These are phyloP conservation scores for Herpailurus yagouaroundi DNA, from an alignment of 2,113 vertebrate genomes.

Conservation along the genomic window DNA sequence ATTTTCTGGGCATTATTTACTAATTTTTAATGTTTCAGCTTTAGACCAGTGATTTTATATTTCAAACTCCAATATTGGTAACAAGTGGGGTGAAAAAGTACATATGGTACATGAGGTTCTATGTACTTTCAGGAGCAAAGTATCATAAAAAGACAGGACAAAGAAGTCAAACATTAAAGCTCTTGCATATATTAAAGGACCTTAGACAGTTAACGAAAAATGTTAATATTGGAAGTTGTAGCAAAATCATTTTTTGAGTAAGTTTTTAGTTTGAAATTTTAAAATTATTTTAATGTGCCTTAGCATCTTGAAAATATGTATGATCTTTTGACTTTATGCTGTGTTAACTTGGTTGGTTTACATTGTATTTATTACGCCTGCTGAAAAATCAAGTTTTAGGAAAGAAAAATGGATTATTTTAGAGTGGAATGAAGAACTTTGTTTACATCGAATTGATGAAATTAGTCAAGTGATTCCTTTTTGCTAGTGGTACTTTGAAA, in stretches of 20 bases:
- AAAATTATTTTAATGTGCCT: conserved; percentile 33
- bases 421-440: conserved; percentile 32
- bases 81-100: not conserved
- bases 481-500: conserved; percentile 55
- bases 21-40: conserved; percentile 41
- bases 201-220: conserved; percentile 40
- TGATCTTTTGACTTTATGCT: conserved; percentile 39
- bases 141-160: not conserved
- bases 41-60: conserved; percentile 37
- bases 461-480: conserved; percentile 41
- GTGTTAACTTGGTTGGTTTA: conserved; percentile 64
- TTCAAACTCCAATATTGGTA: conserved; percentile 30
- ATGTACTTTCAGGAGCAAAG: conserved; percentile 47
- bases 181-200: not conserved
- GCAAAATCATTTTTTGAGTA: conserved; percentile 30
- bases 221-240: conserved; percentile 41
- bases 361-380: conserved; percentile 62
- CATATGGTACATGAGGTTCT: not conserved
- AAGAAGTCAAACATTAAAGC: conserved; percentile 9
- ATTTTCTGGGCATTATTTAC: conserved; percentile 70
- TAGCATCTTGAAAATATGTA: conserved; percentile 39
- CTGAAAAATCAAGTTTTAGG: conserved; percentile 63
- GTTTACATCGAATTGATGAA: conserved; percentile 58
- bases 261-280: conserved; percentile 37
- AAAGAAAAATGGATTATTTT: conserved; percentile 47